phyloP scores from a whole-genome alignment of 2,888 invertebrate species.

The Abscondita cerata region DNA sequence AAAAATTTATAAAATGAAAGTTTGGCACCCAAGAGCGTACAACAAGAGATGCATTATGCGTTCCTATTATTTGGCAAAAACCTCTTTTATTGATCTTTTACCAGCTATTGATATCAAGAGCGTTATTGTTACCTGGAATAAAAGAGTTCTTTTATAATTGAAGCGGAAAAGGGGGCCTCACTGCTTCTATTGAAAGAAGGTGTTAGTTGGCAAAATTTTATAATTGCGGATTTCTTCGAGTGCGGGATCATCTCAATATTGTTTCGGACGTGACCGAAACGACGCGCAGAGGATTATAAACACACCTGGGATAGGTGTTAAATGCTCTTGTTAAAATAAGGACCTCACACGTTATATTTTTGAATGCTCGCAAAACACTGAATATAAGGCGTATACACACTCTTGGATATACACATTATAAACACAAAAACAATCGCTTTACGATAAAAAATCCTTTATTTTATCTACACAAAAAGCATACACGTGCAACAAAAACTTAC shows the following conservation, averaged over 20 bases:
- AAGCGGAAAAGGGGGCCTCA: constrained; percentile 11
- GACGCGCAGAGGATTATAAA: constrained; percentile 34
- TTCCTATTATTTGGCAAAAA: constrained; percentile 27
- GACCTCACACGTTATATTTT: constrained; percentile 29
- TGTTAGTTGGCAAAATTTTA: not conserved
- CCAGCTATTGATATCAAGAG: constrained; percentile 35
- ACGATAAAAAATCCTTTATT: not conserved
- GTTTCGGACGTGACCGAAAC: constrained; percentile 29
- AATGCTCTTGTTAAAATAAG: constrained; percentile 26
- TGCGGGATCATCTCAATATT: constrained; percentile 18
- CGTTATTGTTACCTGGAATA: constrained; percentile 30
- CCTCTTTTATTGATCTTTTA: constrained; percentile 25
- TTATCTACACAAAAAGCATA: constrained; percentile 7
- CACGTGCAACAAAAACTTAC: not conserved
- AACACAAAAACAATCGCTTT: not conserved
- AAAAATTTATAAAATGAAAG: constrained; percentile 8
- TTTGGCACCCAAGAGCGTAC: constrained; percentile 25
- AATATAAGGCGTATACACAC: constrained; percentile 18
- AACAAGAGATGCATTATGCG: constrained; percentile 13
- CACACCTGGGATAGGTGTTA: constrained; percentile 37
- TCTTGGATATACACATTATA: constrained; percentile 11
- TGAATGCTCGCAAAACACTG: constrained; percentile 3
- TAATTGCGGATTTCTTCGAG: not conserved
- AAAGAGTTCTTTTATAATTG: constrained; percentile 24
- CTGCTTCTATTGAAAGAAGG: constrained; percentile 3